Evolutionary conservation across 2,797 vertebrate species (phyloP).

Genomic region (Schizothorax lantsangensis): DNA sequence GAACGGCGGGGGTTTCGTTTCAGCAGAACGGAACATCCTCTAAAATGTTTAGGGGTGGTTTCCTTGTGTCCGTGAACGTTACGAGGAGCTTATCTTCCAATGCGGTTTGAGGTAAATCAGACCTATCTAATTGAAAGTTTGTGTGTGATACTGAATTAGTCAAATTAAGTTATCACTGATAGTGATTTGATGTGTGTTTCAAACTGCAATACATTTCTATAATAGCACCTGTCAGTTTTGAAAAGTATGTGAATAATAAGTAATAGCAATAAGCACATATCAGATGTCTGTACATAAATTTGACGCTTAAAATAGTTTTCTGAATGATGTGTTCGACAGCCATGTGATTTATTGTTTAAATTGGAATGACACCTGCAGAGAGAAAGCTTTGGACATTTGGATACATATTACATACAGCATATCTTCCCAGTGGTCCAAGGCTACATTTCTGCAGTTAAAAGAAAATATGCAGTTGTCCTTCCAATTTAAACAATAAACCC

Average conservation of each 20-base stretch:
- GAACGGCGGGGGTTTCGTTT: constrained; percentile 3
- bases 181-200: neutral
- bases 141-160: neutral
- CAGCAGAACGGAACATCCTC: constrained; percentile 18
- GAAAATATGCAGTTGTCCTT: neutral
- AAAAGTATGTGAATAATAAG: neutral
- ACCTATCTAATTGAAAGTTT: neutral
- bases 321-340: neutral
- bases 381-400: neutral
- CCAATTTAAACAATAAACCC: neutral
- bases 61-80: neutral
- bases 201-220: neutral
- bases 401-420: no score
- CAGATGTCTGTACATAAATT: neutral
- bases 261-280: neutral
- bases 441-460: neutral
- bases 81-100: constrained; percentile 16
- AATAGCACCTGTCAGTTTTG: neutral
- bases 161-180: neutral
- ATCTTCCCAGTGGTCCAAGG: neutral
- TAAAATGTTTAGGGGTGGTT: constrained; percentile 37
- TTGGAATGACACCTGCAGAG: neutral
- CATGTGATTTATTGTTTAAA: neutral
- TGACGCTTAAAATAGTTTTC: neutral
- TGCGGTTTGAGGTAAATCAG: neutral